Percentiles rank a stretch among this genome's conserved stretches.
Conservation (phyloP, 2,113 vertebrate species). For the Brachyistius frenatus region DNA sequence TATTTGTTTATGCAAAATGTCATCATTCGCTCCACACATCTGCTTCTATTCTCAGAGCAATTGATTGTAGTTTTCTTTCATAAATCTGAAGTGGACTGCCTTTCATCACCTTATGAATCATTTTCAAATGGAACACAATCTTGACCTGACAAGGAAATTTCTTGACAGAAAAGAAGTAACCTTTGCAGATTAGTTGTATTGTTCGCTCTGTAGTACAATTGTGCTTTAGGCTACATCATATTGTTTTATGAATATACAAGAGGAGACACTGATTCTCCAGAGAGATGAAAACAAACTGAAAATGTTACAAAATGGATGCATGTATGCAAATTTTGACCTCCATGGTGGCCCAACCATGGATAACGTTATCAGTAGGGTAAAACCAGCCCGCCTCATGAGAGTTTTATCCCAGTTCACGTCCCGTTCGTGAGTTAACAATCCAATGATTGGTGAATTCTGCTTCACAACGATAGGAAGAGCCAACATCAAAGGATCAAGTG, state of each 20-base stretch:
- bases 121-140: slow-evolving; percentile 37
- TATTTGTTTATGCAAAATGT: slow-evolving; percentile 75
- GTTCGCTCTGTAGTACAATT: slow-evolving; percentile 7
- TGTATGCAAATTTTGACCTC: too few relatives aligned
- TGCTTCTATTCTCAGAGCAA: slow-evolving; percentile 29
- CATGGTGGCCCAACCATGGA: too few relatives aligned
- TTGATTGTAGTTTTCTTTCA: slow-evolving; percentile 51
- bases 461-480: too few relatives aligned
- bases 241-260: too few relatives aligned
- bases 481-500: neutral
- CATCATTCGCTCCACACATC: slow-evolving; percentile 44
- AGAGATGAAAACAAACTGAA: too few relatives aligned
- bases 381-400: too few relatives aligned
- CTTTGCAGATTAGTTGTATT: slow-evolving; percentile 38
- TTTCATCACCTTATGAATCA: slow-evolving; percentile 36
- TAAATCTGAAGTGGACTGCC: slow-evolving; percentile 60
- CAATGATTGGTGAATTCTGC: neutral
- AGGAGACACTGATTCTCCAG: too few relatives aligned
- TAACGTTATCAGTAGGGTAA: too few relatives aligned
- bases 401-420: too few relatives aligned
- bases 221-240: neutral
- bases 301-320: too few relatives aligned
- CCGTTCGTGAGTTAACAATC: slow-evolving; percentile 7
- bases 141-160: slow-evolving; percentile 42
- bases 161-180: slow-evolving; percentile 20